Base-by-base conservation (phyloP, 2,113 vertebrate genomes). In the Malurus alboscapulatus region DNA sequence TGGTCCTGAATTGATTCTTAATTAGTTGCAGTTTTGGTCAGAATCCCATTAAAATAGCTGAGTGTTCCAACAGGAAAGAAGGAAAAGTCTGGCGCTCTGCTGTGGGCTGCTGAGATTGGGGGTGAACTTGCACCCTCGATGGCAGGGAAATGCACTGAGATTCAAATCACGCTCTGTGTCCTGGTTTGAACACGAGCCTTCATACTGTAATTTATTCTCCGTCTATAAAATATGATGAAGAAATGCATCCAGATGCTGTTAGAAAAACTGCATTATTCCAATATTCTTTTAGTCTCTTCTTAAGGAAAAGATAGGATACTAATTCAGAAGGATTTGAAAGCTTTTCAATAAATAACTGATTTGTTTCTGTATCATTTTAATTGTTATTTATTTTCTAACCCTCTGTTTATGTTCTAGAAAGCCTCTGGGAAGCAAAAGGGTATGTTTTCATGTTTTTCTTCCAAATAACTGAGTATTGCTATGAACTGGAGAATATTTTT, bases 1-100 rank as follows among this genome's bases (percentile, higher is more conserved):
- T 99, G 98, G 98, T 98, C 96, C 97, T 97, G 97, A 99, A 99
- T 99, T 99, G 99, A 99, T 99, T 99, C 99, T 98, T 99, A 99
- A 99, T 99, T 99, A 99, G 98, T 98, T 98, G 98, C 98, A 98
- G 97, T 98, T 99, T 98, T 98, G 98, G 98, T 98, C 96, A 97
- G 97, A 97, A 97, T 99, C 98, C 98, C 98, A 97, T 98, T 98
- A 98, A 98, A 98, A 98, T 71, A 97, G 95, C 93, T 68, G 80
- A 96, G 75, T 76, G 84, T 88, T 97, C 93, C 94, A 97, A 79
- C 30, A 88, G 93, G 83, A 88, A 92, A 79, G 88, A 51, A 88
- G 69, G 71, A 94, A 66, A 81, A 21, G 26, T 67, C 76, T 93
- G 72, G 38, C 32, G 78, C 32, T 96, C 17, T 34, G 65, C 88